These are phyloP conservation scores for Dendronephthya gigantea DNA, from an alignment of 64 coral and sea anemone genomes.

Conservation along the genomic window DNA sequence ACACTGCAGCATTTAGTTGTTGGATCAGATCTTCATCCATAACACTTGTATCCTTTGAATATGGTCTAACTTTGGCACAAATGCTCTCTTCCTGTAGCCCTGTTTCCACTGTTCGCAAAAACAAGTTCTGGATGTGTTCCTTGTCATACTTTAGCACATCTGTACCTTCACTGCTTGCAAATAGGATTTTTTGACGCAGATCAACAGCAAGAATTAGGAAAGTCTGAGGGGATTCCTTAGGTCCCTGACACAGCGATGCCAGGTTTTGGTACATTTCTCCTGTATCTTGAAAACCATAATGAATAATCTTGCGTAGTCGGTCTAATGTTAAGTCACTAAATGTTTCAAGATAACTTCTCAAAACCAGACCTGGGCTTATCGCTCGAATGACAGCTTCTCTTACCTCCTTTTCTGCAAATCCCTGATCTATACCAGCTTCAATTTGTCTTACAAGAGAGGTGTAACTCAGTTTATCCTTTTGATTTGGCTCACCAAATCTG, in stretches of 20 bases:
- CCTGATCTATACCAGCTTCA: not conserved
- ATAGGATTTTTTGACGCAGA: constrained; percentile 38
- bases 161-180: constrained; percentile 19
- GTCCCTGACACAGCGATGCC: constrained; percentile 10
- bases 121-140: constrained; percentile 32
- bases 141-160: constrained; percentile 6
- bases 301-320: constrained; percentile 28
- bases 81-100: constrained; percentile 53
- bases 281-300: constrained; percentile 24
- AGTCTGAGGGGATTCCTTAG: constrained; percentile 37
- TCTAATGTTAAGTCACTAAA: constrained; percentile 11
- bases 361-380: constrained; percentile 33
- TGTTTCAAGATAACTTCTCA: constrained; percentile 34
- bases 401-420: not conserved
- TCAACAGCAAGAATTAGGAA: constrained; percentile 53
- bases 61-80: constrained; percentile 47
- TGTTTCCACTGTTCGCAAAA: constrained; percentile 44
- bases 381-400: not conserved
- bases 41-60: constrained; percentile 33
- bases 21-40: constrained; percentile 44
- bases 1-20: constrained; percentile 38
- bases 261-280: constrained; percentile 21
- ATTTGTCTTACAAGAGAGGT: not conserved
- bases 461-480: not conserved
- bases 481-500: not conserved